Base-by-base conservation (phyloP, 2,113 vertebrate species). In the Pionites leucogaster region DNA sequence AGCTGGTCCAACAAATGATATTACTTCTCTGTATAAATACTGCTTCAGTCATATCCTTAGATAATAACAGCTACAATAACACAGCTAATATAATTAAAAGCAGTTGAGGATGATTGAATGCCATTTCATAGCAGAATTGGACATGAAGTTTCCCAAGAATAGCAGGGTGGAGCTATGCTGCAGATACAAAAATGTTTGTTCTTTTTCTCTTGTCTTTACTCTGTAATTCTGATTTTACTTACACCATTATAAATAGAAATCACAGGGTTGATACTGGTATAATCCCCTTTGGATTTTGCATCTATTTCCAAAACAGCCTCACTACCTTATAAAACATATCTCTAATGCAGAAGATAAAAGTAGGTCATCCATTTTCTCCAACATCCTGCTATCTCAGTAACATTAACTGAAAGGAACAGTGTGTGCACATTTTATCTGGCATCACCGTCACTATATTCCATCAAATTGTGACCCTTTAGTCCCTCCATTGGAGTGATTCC, bases 351-450 rank as follows among this genome's bases (percentile, higher is more conserved):
- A 62, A 95, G 81, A 96, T 91, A 53, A 96, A 96, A 96, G 91
- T 95, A 96, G 96, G 96, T 96, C 94, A 94, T 96, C 59, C 91
- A 76, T 96, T 96, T 94, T 64, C 91, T 87, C 90, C 86, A 80
- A 13, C 83, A 28, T 19, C n/a, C 57, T 82, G 83, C 83, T 85
- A 39, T 80, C 88, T 87, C 20, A 1, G 86, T 85, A 93, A 39
- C 89, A 77, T 69, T 87, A 84, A 69, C 83, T 33, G 50, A 86
- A 96, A 91, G 90, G 83, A 96, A 94, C 88, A 85, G 81, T 25
- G 28, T 15, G 28, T 85, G 77, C 88, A 63, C 35, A 49, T 94
- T 84, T 96, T 77, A 86, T 65, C 72, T 27, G 49, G 77, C 53
- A 71, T 53, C 69, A 53, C 35, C 3, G 1, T 75, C 91, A 47